Base-by-base conservation (phyloP, 2,797 vertebrate genomes). In the Pangasius larnaudii region DNA sequence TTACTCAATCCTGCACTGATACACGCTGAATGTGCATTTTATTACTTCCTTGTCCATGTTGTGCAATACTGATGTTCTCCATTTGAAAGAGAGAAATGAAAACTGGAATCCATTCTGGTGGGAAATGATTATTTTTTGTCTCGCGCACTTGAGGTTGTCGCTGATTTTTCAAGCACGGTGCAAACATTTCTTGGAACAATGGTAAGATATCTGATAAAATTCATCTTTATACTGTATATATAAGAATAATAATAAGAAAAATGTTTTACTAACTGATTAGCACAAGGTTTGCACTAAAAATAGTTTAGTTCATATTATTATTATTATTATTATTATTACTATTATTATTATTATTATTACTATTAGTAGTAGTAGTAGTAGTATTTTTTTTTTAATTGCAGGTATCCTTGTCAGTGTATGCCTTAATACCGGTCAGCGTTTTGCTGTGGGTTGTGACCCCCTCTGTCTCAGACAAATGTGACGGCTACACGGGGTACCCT, bases 401-500 rank as follows among this genome's bases (percentile, higher is more conserved):
- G 92, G 81, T 80, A 61, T 67, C 74, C 82, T 87, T 89, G 78
- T 86, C 78, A 67, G 42, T 84, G 4, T 63, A 46, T 46, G 84
- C 16, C 2, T 11, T 90, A 53, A 89, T 84, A 5, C 86, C 94
- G 24, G 58, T 90, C 0, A 86, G 84, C 1, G 67, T 91, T 74
- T 92, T 94, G 53, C 11, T 92, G 58, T 92, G 91, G 63, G 33
- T 82, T 10, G 88, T 89, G 87, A 85, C 69, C 24, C 88, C 81
- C 16, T 87, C 90, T 30, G 51, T 69, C 36, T 92, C 94, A 53
- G 86, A 85, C 0, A 87, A 53, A 87, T 97, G 97, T 88, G 74
- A n/a, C 0, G 93, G 91, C 0, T 65, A 88, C 0, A 69, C 93
- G 0, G 96, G 96, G 27, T 94, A 85, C 59, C 94, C 94, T 0